Evolutionary conservation across 2,888 invertebrate species (phyloP).

Genomic region (Antheraea assamensis): DNA sequence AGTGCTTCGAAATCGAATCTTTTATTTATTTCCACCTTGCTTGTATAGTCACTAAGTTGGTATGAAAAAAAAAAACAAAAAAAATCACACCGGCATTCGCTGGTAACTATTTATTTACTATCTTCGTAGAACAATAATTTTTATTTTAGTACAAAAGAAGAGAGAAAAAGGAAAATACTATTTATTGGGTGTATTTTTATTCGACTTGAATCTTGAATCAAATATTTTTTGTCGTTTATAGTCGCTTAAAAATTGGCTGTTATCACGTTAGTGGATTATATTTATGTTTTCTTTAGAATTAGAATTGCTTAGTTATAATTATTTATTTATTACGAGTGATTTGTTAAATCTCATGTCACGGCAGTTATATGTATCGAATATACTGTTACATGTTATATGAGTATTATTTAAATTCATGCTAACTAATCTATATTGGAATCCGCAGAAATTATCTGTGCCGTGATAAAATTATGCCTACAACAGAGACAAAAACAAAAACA

Average conservation of each 20-base stretch:
- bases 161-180: too few species aligned
- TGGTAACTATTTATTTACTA: too few species aligned
- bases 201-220: too few species aligned
- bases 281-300: too few species aligned
- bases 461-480: background rate
- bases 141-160: too few species aligned
- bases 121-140: too few species aligned
- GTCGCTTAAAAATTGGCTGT: too few species aligned
- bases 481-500: background rate
- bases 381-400: background rate
- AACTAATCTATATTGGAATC: background rate
- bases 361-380: background rate
- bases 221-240: too few species aligned
- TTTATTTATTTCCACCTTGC: constrained; percentile 44
- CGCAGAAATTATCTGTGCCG: too few species aligned
- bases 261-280: too few species aligned
- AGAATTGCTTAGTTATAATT: too few species aligned
- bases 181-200: too few species aligned
- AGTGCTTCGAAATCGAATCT: constrained; percentile 41
- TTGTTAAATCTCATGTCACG: background rate
- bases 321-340: background rate
- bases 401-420: background rate
- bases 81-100: background rate
- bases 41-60: background rate
- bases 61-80: background rate